Base-by-base conservation (phyloP, 2,888 invertebrate genomes). In the Xylota sylvarum region DNA sequence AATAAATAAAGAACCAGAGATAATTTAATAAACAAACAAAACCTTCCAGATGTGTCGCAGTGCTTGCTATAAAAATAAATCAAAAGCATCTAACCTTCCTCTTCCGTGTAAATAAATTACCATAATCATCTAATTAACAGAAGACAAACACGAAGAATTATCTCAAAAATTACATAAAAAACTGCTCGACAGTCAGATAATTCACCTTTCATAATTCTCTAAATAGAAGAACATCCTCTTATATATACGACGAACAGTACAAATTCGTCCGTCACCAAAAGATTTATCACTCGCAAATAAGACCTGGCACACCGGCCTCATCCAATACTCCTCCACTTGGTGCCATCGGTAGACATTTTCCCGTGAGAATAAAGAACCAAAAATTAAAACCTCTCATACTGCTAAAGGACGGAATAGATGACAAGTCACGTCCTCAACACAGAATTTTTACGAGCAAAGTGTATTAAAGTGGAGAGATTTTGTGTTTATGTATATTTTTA, bases 361-460 rank as follows among this genome's bases (percentile, higher is more conserved):
- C 43, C 56, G 35, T 48, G 55, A 43, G 23, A 69, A 46, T 40
- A 40, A 43, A 43, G 14, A 69, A 35, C 40, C 30, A 55, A 23
- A 55, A 78, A 62, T 46, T 23, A 43, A 78, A 62, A 52, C 52
- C 10, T 52, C 43, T 52, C 69, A 69, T 50, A 60, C 52, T 17
- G 56, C 79, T 79, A 64, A 80, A 73, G 67, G 35, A 60, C 35
- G 43, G 65, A 52, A 50, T 56, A 50, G 62, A 73, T 74, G 80
- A 80, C 80, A 80, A 80, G 80, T 80, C 80, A 74, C 80, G 80
- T 80, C 67, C 73, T 67, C 67, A 60, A 14, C 43, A 52, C 50
- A 32, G 37, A 32, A 40, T 46, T 65, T 80, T 80, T 43, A 67
- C 40, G 27, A 46, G 30, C 32, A 43, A 67, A 73, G 65, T 80